Evolutionary conservation across 1,140 invertebrate genomes (phyloP), one percentile per base, ranked within the genome.

Genomic region (Stegodyphus mimosarum): DNA sequence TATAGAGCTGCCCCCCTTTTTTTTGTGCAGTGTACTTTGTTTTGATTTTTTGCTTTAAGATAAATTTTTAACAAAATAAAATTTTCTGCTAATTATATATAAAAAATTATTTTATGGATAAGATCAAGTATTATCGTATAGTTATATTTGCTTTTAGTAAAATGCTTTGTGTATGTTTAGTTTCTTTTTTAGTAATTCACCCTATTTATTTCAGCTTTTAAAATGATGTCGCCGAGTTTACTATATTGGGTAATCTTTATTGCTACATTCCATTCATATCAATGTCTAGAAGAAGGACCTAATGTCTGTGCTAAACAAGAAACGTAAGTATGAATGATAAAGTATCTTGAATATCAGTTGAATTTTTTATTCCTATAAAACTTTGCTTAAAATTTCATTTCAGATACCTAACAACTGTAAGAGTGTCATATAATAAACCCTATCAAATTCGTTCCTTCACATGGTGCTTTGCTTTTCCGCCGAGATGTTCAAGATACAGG

Each of bases 391-490:
- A 18, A 53, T 67, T 64, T 17, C 70, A 88, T 88, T 92, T 63
- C 89, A 96, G 95, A 75, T 95, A 95, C 88, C 93, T 93, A 60
- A 92, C 93, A 64, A 94, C 93, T 33, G 94, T 96, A 9, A 92
- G 92, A 87, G 93, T 95, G 55, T 93, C 95, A 1, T 95, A 95
- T 89, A 91, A 94, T 88, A 94, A 95, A 89, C 94, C 95, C 1
- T 95, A 95, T 88, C 94, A 96, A 90, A 93, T 95, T 63, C 93
- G 95, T 70, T 94, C 94, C 80, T 94, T 94, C 87, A 93, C 93
- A 0, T 97, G 95, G 94, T 97, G 96, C 91, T 91, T 96, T 7
- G 95, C 93, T 88, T 92, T 97, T 55, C 96, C 96, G 52, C 95
- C 95, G 13, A 92, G 94, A 89, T 98, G 96, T 90, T 95, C 95